Evolutionary conservation across 2,888 invertebrate species (phyloP).

Genomic region (Pseudococcus longispinus): DNA sequence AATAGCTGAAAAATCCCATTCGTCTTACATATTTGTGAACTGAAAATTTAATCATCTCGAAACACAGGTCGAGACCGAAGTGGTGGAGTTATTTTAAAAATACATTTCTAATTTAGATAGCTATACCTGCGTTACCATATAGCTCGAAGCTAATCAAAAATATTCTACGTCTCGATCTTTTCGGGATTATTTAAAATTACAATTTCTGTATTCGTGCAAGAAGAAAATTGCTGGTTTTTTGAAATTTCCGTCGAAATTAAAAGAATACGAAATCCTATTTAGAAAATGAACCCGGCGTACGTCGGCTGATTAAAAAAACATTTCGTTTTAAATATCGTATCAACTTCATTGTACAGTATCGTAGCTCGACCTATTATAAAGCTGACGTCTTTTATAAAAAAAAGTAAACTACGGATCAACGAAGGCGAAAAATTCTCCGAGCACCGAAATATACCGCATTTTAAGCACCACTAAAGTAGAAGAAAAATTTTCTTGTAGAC

Average conservation of each 20-base stretch:
- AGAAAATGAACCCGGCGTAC: not conserved
- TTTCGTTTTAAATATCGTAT: not conserved
- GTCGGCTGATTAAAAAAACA: not conserved
- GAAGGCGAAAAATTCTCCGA: not conserved
- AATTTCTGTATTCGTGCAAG: not conserved
- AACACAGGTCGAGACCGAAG: not conserved
- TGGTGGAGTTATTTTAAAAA: not conserved
- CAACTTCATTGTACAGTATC: not conserved
- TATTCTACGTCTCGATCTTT: not conserved
- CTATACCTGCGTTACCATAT: not conserved
- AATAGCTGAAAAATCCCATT: not conserved
- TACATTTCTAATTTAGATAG: not conserved
- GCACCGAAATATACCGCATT: not conserved
- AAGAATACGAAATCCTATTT: not conserved
- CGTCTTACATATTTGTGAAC: not conserved
- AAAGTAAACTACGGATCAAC: not conserved
- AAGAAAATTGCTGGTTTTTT: not conserved
- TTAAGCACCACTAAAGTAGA: not conserved
- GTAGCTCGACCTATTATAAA: not conserved
- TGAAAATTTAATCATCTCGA: conserved; percentile 16
- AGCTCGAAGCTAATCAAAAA: not conserved
- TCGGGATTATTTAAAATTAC: not conserved
- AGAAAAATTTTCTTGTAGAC: not conserved
- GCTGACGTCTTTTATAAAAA: not conserved
- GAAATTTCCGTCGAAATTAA: not conserved